These are phyloP conservation scores for Psittacula echo DNA, from an alignment of 2,797 vertebrate genomes.

Conservation along the genomic window DNA sequence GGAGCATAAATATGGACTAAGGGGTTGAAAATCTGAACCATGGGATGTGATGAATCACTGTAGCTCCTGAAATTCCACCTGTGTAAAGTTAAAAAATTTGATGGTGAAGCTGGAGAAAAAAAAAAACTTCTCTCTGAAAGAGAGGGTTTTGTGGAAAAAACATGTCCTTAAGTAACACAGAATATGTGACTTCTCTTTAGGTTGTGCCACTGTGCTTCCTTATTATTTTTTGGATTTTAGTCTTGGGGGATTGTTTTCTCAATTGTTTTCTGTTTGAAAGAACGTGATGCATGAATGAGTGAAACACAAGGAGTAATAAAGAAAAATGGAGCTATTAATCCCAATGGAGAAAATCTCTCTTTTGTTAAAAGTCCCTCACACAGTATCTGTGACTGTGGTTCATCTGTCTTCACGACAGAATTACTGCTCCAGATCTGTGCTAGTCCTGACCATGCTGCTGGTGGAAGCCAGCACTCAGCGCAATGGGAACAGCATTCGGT, in stretches of 20 bases:
- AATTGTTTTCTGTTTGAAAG: slow-evolving; percentile 38
- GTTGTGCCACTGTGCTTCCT: background rate
- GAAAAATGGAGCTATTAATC: slow-evolving; percentile 1
- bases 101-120: background rate
- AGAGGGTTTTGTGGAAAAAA: background rate
- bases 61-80: background rate
- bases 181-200: slow-evolving; percentile 15
- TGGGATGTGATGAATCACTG: background rate
- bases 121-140: background rate
- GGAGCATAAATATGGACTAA: background rate
- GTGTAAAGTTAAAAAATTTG: background rate
- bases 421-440: background rate
- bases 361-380: slow-evolving; percentile 1
- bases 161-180: background rate
- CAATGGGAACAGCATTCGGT: background rate
- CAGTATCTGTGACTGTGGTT: background rate
- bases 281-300: slow-evolving; percentile 29
- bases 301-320: slow-evolving; percentile 39
- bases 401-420: background rate
- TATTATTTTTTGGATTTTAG: slow-evolving; percentile 26
- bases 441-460: background rate
- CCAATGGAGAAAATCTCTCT: background rate
- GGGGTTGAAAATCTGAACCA: background rate
- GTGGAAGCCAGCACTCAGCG: background rate
- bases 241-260: background rate